Base-by-base conservation (phyloP, 2,797 vertebrate genomes). In the Apogon talboti region DNA sequence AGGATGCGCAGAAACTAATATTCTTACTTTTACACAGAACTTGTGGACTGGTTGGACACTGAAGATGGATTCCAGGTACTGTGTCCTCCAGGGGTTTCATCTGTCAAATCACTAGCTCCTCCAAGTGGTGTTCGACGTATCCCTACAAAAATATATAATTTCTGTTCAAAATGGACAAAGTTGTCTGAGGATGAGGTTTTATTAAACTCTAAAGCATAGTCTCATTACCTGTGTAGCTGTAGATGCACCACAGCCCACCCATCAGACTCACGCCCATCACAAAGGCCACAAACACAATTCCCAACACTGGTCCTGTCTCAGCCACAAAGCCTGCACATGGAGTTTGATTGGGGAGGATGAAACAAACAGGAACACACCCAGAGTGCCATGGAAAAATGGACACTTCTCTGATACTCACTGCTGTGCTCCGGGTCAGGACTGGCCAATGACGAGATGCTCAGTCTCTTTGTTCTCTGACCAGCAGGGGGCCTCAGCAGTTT, bases 221-320 rank as follows among this genome's bases (percentile, higher is more conserved):
- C 1, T 62, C 1, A 11, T 74, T 90, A 96, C 96, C 94, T 88
- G 95, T 93, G 33, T 82, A 85, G 3, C 82, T 81, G 56, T 94
- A 94, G 81, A 95, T 92, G 45, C 92, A 94, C 93, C 95, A 94
- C 53, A 97, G 82, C 7, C 88, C 93, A 1, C 92, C 93, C 78
- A 93, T 94, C 76, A 97, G 84, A 50, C 84, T 60, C 13, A 92
- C 82, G 0, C 95, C 96, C 78, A 96, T 81, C 60, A 93, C 67
- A 73, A 96, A 96, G 30, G 94, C 94, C 3, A 87, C 84, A 10
- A 96, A 86, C 51, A 95, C 83, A 1, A 95, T 85, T 3, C 92
- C 93, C 61, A 95, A 82, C 61, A 95, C 82, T 0, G 88, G 65
- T 47, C 89, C 90, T 0, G 72, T 85, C 30, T 84, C 78, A 44